These are phyloP conservation scores for Tokudaia muenninki DNA, from an alignment of 2,797 vertebrate genomes.

Conservation along the genomic window DNA sequence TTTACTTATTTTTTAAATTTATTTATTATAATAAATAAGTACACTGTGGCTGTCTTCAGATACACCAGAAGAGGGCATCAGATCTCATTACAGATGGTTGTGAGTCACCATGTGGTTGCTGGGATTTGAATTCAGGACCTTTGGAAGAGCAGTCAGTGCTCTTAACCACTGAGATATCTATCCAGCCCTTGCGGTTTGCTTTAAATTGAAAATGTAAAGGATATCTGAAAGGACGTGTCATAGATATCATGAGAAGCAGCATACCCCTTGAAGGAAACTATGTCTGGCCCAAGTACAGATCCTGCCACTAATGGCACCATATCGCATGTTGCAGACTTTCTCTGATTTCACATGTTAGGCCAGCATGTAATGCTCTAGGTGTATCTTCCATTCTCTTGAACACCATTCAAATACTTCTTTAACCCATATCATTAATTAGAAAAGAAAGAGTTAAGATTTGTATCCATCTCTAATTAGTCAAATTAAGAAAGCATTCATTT, in stretches of 20 bases:
- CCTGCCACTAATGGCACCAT: neutral
- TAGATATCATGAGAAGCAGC: neutral
- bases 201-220: neutral
- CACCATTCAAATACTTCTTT: neutral
- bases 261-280: neutral
- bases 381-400: conserved; percentile 2
- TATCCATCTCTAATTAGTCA: neutral
- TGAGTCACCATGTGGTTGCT: too few species aligned
- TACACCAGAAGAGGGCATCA: too few species aligned
- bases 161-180: too few species aligned
- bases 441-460: neutral
- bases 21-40: too few species aligned
- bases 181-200: neutral
- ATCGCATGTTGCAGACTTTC: neutral
- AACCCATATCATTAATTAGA: conserved; percentile 37
- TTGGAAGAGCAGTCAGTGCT: too few species aligned
- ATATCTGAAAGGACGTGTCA: neutral
- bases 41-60: too few species aligned
- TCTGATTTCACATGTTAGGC: neutral
- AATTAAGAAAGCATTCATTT: neutral
- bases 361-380: neutral
- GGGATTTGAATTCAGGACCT: too few species aligned
- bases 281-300: neutral
- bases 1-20: too few species aligned
- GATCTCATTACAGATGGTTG: too few species aligned